Percentiles rank a stretch among this genome's conserved stretches.
Evolutionary conservation across 2,888 invertebrate species (phyloP).

Genomic region (Diachrysia chrysitis): DNA sequence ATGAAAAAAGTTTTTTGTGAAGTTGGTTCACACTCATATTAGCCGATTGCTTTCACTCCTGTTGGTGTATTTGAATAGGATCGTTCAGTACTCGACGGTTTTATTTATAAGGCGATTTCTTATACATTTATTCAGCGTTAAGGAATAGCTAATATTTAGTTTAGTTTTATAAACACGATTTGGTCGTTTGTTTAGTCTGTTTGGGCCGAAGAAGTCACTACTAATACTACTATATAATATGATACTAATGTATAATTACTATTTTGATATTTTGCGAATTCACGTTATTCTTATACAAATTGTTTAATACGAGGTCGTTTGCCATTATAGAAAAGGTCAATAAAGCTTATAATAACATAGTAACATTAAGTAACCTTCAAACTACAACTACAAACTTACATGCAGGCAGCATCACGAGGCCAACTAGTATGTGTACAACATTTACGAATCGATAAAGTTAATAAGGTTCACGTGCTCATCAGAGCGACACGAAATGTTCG

Average conservation of each 20-base stretch:
- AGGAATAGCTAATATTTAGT: constrained; percentile 2
- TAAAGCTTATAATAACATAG: too few relatives aligned
- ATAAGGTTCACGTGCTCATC: constrained; percentile 31
- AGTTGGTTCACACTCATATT: constrained; percentile 4
- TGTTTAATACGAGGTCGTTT: too few relatives aligned
- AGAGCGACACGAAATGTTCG: constrained; percentile 13
- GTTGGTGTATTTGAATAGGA: not conserved
- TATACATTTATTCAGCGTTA: not conserved
- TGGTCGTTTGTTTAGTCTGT: not conserved
- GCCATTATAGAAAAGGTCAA: too few relatives aligned
- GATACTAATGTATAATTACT: too few relatives aligned
- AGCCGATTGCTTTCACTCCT: constrained; percentile 1
- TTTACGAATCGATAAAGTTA: constrained; percentile 13
- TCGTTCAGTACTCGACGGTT: constrained; percentile 1
- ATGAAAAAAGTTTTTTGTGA: constrained; percentile 20
- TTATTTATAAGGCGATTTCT: constrained; percentile 1
- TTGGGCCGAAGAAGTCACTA: not conserved
- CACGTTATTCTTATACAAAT: not conserved
- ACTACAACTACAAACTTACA: not conserved
- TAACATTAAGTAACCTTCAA: too few relatives aligned
- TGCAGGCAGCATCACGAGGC: not conserved
- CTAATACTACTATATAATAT: too few relatives aligned
- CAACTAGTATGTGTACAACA: not conserved
- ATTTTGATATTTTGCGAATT: not conserved
- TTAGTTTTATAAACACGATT: not conserved